A percentile compares a stretch with the other conserved stretches of the same genome.
Evolutionary conservation across 2,113 vertebrate genomes (phyloP).

Genomic region (Prietella phreatophila): DNA sequence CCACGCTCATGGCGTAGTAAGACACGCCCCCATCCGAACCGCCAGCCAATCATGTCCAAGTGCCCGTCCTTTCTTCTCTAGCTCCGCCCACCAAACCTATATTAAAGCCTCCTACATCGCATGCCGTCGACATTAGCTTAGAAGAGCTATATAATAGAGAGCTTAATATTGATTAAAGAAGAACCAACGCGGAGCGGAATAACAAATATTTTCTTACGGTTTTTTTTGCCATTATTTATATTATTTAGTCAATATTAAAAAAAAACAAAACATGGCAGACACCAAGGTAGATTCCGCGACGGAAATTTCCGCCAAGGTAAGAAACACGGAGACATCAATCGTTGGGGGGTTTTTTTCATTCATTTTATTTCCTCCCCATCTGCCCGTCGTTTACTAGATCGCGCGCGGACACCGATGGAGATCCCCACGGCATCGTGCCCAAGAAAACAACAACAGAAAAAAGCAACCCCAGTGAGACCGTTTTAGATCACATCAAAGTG

Average conservation of each 20-base stretch:
- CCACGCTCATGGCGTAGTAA: conserved; percentile 68
- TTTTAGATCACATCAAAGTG: neutral
- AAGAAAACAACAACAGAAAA: neutral
- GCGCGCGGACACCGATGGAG: neutral
- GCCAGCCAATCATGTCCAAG: conserved; percentile 67
- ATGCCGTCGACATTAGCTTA: conserved; percentile 62
- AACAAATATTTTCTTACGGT: conserved; percentile 30
- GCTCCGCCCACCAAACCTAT: conserved; percentile 72
- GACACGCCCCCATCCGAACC: conserved; percentile 56
- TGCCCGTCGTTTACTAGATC: neutral
- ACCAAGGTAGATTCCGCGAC: conserved; percentile 81
- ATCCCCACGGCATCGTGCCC: neutral
- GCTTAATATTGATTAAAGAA: neutral
- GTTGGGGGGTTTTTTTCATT: neutral
- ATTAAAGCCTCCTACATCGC: conserved; percentile 65
- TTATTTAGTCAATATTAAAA: conserved; percentile 46
- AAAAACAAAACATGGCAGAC: conserved; percentile 81
- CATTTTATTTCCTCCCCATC: neutral
- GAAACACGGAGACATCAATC: conserved; percentile 15
- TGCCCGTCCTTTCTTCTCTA: conserved; percentile 31
- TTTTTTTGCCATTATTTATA: conserved; percentile 66
- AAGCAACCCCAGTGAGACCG: neutral
- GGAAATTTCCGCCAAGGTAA: conserved; percentile 90
- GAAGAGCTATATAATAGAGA: conserved; percentile 16
- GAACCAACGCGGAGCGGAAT: neutral